These are phyloP conservation scores for Diachrysia chrysitis DNA, from an alignment of 2,888 invertebrate genomes.

Conservation along the genomic window DNA sequence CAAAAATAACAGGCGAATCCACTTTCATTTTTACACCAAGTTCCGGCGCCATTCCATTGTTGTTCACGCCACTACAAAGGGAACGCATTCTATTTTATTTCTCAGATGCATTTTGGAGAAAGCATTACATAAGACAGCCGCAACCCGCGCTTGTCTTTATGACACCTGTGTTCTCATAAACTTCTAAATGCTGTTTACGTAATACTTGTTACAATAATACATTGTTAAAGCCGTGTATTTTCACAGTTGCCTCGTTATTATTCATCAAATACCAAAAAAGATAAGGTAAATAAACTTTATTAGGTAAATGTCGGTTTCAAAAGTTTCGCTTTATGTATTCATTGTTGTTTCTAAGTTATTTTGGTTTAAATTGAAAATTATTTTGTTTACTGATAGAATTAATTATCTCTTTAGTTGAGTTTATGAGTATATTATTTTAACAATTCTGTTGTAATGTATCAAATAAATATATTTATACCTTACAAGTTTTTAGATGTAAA, in stretches of 20 bases:
- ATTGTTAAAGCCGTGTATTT: conserved; percentile 47
- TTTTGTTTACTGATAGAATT: conserved; percentile 40
- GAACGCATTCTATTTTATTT: conserved; percentile 75
- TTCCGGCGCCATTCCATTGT: conserved; percentile 82
- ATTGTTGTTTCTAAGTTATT: conserved; percentile 60
- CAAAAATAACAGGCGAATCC: conserved; percentile 86
- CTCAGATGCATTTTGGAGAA: conserved; percentile 70
- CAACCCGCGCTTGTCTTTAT: conserved; percentile 48
- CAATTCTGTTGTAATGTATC: neutral
- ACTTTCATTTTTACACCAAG: conserved; percentile 87
- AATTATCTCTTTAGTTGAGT: conserved; percentile 31
- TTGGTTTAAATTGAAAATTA: conserved; percentile 52
- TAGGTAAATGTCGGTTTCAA: conserved; percentile 45
- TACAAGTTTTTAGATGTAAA: neutral
- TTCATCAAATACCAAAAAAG: conserved; percentile 56
- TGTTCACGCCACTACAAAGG: conserved; percentile 74
- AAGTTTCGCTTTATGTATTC: conserved; percentile 54
- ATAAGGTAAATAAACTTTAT: conserved; percentile 60
- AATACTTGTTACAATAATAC: conserved; percentile 52
- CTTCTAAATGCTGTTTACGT: conserved; percentile 53
- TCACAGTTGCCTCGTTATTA: conserved; percentile 60
- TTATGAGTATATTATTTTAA: conserved; percentile 10
- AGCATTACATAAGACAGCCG: conserved; percentile 64
- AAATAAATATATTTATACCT: neutral
- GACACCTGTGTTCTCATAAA: conserved; percentile 53